Conservation (phyloP, 1,140 invertebrate species). For the Paraescarpia echinospica region DNA sequence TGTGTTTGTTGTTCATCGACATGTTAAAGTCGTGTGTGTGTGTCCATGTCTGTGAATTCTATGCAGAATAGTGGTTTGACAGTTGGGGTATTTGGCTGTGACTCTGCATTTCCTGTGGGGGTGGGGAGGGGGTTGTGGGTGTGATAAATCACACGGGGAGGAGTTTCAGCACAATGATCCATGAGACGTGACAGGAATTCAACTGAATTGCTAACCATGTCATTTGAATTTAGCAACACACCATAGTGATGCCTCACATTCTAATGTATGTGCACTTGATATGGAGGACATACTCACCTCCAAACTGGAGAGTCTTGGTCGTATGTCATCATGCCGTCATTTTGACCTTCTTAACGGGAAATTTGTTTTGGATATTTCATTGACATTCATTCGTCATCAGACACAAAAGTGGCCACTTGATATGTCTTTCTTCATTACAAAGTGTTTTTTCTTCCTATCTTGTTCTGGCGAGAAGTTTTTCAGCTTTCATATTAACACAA, state of each 20-base stretch:
- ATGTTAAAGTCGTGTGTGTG: not conserved
- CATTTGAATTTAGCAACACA: not conserved
- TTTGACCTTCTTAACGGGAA: not conserved
- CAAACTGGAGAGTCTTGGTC: not conserved
- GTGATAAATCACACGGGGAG: not conserved
- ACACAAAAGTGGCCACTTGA: not conserved
- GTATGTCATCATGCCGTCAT: not conserved
- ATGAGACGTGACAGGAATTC: not conserved
- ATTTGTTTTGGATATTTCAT: not conserved
- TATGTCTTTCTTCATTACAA: not conserved
- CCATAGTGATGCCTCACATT: not conserved
- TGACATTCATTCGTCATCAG: not conserved
- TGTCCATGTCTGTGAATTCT: not conserved
- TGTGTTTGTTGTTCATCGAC: not conserved
- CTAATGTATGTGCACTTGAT: not conserved
- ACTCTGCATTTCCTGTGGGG: not conserved
- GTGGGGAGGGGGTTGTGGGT: not conserved
- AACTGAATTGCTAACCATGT: not conserved
- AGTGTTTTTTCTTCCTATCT: no score
- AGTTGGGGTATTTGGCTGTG: not conserved
- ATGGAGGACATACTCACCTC: not conserved
- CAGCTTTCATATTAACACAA: no score
- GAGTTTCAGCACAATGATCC: not conserved
- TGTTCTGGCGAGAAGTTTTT: no score
- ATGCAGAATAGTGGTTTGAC: not conserved